Base-by-base conservation (phyloP, 1,140 invertebrate genomes). In the Drosophila sechellia region DNA sequence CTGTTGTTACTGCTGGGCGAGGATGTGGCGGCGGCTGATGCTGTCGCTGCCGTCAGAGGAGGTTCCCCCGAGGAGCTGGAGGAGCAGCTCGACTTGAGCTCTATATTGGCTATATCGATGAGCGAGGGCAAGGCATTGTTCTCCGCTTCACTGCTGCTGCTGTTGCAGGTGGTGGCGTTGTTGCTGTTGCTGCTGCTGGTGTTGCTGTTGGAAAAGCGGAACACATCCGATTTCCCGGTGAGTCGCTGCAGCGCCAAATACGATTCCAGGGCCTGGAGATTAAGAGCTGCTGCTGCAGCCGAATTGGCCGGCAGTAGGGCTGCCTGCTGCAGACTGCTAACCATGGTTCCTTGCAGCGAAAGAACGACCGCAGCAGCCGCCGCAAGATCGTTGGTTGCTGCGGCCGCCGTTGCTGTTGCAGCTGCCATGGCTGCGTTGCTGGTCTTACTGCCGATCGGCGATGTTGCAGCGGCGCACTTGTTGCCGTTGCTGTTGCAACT, bases 241-340 rank as follows among this genome's bases (percentile, higher is more conserved):
- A 97, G 93, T 63, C 96, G 94, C 92, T 97, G 96, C 37, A 97
- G 92, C 12, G 96, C 96, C 85, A 97, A 93, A 92, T 97, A 97
- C 27, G 96, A 96, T 93, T 97, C 96, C 37, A 97, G 91, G 3
- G 96, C 96, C 92, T 97, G 96, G 5, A 97, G 93, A 92, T 96
- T 96, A 4, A 97, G 92, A 0, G 96, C 96, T 5, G 96, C 95
- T 1, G 96, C 96, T 2, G 96, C 95, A 1, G 96, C 95, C 1
- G 96, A 96, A 70, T 96, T 96, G 0, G 95, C 95, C 0, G 96
- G 95, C 57, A 97, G 90, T 5, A 97, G 91, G 0, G 96, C 96
- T 0, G 95, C 95, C 81, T 96, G 95, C 78, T 96, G 96, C 55
- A 96, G 91, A 2, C 95, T 96, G 75, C 94, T 95, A 91, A 96